phyloP scores from a whole-genome alignment of 2,888 invertebrate genomes.

The Oligia strigilis region DNA sequence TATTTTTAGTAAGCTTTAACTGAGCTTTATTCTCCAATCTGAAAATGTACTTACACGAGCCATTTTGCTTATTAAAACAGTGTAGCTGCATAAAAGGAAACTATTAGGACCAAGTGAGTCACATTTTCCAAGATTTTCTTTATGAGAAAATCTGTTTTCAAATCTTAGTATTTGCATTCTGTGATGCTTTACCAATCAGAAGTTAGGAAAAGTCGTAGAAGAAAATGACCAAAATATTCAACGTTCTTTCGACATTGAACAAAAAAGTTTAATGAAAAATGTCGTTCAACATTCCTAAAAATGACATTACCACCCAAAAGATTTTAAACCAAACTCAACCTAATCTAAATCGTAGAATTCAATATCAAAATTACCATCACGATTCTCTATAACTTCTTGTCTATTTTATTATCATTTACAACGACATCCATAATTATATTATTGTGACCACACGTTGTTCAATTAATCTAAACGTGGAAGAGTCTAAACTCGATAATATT shows the following conservation, averaged over 20 bases:
- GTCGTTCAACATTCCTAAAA: neutral
- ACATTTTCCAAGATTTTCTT: neutral
- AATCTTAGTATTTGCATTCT: neutral
- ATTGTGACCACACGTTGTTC: conserved; percentile 44
- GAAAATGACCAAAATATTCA: neutral
- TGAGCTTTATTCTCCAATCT: neutral
- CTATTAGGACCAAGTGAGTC: neutral
- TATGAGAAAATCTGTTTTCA: neutral
- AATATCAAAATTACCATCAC: conserved; percentile 31
- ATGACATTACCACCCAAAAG: neutral
- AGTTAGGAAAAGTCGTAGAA: neutral
- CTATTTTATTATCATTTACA: conserved; percentile 8
- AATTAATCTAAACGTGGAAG: conserved; percentile 34
- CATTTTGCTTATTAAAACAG: neutral
- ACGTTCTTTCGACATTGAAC: neutral
- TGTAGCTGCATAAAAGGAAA: neutral
- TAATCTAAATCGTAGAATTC: conserved; percentile 21
- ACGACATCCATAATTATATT: conserved; percentile 1
- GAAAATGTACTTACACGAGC: neutral
- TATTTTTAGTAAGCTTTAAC: neutral
- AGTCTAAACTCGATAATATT: conserved; percentile 51
- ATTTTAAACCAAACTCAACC: neutral
- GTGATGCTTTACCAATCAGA: neutral
- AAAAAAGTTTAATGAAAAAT: neutral
- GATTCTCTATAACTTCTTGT: conserved; percentile 15